phyloP scores from a whole-genome alignment of 2,113 vertebrate species.

The Forbesichthys papilliferus region DNA sequence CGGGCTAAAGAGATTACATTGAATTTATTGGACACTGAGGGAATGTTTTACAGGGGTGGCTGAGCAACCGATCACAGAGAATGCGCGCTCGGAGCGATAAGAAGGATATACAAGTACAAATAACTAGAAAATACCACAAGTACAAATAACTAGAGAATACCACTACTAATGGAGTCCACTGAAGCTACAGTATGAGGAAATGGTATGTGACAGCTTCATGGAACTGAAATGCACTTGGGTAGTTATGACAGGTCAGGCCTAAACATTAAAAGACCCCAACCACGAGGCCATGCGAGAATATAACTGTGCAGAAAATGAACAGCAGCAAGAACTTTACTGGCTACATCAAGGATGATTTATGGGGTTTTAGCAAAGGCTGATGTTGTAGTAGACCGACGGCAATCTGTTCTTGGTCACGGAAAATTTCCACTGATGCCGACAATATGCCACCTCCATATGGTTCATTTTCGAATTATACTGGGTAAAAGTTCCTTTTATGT shows the following conservation, averaged over 20 bases:
- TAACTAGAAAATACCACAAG: background rate
- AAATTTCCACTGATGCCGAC: background rate
- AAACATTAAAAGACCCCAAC: too few species aligned
- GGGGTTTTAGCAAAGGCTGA: background rate
- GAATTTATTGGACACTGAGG: slow-evolving; percentile 47
- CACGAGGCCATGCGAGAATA: too few species aligned
- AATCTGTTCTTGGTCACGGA: background rate
- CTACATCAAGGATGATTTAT: too few species aligned
- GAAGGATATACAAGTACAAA: slow-evolving; percentile 11
- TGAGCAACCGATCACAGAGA: slow-evolving; percentile 20
- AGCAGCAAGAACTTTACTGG: too few species aligned
- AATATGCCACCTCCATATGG: background rate
- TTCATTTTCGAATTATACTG: background rate
- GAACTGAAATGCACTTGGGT: too few species aligned
- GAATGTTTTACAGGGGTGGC: slow-evolving; percentile 13
- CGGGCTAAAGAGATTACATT: slow-evolving; percentile 49
- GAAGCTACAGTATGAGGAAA: background rate
- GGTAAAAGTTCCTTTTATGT: background rate
- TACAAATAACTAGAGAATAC: background rate
- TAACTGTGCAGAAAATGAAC: too few species aligned
- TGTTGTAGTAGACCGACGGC: background rate
- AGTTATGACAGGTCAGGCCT: too few species aligned
- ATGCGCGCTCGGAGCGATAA: background rate
- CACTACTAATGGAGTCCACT: background rate
- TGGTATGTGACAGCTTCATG: background rate